These are phyloP conservation scores for Propithecus perrieri DNA, from an alignment of 2,797 vertebrate genomes.

Conservation along the genomic window DNA sequence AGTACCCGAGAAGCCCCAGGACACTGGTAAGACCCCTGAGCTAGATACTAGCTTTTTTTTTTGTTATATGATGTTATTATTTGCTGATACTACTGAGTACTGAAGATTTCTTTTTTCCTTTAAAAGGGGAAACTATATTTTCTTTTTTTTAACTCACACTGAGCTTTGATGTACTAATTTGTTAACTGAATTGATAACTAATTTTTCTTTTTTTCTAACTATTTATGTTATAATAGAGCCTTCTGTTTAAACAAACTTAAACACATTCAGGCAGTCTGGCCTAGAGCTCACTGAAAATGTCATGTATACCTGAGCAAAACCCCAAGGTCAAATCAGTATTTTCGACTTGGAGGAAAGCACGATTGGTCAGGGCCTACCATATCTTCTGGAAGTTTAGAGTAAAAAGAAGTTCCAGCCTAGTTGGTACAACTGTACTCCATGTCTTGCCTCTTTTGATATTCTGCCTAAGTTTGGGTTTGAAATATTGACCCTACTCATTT, in stretches of 20 bases:
- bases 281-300: neutral
- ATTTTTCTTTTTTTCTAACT: neutral
- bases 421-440: neutral
- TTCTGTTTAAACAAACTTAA: neutral
- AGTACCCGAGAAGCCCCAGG: neutral
- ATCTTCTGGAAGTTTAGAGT: neutral
- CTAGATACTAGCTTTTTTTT: neutral
- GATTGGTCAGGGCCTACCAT: neutral
- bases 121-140: neutral
- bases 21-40: neutral
- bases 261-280: neutral
- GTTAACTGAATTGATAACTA: neutral
- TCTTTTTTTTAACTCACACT: neutral
- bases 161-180: neutral
- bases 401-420: neutral
- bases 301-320: accelerated
- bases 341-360: neutral
- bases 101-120: neutral
- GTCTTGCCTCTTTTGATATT: neutral
- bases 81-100: neutral
- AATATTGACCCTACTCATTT: neutral
- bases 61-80: neutral
- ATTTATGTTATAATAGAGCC: neutral
- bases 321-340: neutral
- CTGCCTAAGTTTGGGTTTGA: neutral